Percentiles rank a stretch among this genome's conserved stretches.
Conservation (phyloP, 2,888 invertebrate species). For the Drosophila fulvimacula region DNA sequence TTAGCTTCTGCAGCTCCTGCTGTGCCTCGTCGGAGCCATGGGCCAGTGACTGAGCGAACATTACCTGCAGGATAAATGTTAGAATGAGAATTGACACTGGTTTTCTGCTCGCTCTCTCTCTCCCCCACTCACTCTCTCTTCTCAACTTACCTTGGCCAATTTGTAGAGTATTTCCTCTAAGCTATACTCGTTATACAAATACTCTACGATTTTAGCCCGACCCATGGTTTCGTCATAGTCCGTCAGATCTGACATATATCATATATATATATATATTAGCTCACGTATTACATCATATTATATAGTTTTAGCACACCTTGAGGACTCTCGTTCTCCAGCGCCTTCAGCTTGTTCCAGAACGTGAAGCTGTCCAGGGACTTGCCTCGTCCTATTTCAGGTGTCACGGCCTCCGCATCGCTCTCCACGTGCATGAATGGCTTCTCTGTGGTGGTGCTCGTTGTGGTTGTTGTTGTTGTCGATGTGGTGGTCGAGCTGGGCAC, state of each 20-base stretch:
- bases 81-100: neutral
- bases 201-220: conserved; percentile 89
- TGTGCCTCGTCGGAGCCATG: conserved; percentile 90
- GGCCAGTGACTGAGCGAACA: conserved; percentile 91
- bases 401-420: conserved; percentile 41
- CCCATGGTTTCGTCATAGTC: conserved; percentile 90
- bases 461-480: conserved; percentile 66
- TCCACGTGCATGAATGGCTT: conserved; percentile 71
- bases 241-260: conserved; percentile 57
- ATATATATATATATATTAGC: neutral
- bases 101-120: neutral
- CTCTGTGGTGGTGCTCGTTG: conserved; percentile 75
- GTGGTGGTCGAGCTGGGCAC: conserved; percentile 55
- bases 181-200: conserved; percentile 89
- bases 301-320: conserved; percentile 44
- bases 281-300: too few species aligned
- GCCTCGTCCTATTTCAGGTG: conserved; percentile 48
- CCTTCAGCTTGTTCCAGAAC: conserved; percentile 82
- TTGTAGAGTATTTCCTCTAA: conserved; percentile 93
- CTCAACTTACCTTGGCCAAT: conserved; percentile 88
- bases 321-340: conserved; percentile 73
- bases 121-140: neutral
- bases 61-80: conserved; percentile 85
- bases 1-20: conserved; percentile 90
- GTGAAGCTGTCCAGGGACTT: conserved; percentile 82